These are phyloP conservation scores for Drepana falcataria DNA, from an alignment of 2,888 invertebrate species.

Conservation along the genomic window DNA sequence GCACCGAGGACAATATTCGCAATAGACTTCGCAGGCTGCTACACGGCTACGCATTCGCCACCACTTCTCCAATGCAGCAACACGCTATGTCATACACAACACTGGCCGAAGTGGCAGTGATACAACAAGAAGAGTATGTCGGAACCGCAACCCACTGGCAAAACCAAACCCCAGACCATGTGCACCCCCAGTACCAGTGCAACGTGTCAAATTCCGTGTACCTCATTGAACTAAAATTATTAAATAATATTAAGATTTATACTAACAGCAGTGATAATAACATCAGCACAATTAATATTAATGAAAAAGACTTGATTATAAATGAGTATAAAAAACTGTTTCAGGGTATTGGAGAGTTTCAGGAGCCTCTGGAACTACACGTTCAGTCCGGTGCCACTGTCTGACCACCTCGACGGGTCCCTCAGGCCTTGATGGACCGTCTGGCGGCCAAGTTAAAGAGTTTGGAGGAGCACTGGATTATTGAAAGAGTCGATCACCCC, in stretches of 20 bases:
- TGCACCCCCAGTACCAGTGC: constrained; percentile 6
- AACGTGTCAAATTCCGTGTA: constrained; percentile 7
- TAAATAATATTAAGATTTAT: constrained; percentile 5
- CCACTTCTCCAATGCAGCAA: no score
- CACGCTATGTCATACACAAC: no score
- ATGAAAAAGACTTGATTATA: no score
- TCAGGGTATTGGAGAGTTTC: constrained; percentile 13
- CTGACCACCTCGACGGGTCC: constrained; percentile 9
- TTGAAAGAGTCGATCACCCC: constrained; percentile 14
- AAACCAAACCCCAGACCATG: no score
- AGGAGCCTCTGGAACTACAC: constrained; percentile 9
- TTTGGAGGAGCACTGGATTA: constrained; percentile 8
- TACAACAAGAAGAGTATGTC: no score
- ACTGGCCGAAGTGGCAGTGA: no score
- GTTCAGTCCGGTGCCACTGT: constrained; percentile 6
- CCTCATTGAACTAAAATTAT: constrained; percentile 5
- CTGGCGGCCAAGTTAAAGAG: constrained; percentile 9
- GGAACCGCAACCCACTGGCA: no score
- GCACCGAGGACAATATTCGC: no score
- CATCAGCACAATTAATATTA: background rate
- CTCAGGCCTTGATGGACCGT: constrained; percentile 9
- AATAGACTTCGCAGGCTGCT: no score
- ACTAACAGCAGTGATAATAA: constrained; percentile 2
- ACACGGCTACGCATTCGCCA: no score
- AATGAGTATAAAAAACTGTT: constrained; percentile 4